phyloP scores from a whole-genome alignment of 2,113 vertebrate species.

The Myotis lucifugus region DNA sequence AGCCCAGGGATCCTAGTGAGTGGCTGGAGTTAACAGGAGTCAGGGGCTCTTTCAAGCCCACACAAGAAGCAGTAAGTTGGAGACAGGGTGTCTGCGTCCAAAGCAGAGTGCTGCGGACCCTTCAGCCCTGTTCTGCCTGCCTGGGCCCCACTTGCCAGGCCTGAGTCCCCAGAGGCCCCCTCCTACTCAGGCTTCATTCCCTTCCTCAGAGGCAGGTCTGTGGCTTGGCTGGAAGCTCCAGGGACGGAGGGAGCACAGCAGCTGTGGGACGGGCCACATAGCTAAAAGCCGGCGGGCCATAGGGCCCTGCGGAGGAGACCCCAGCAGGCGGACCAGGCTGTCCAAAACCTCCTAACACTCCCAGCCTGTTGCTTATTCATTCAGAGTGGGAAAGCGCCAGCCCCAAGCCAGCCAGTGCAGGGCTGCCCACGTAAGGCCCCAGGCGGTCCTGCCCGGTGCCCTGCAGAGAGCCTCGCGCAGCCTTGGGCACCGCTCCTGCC shows the following conservation, averaged over 20 bases:
- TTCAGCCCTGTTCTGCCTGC: neutral
- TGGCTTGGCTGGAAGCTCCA: slow-evolving; percentile 54
- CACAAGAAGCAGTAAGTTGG: neutral
- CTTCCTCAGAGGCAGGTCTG: slow-evolving; percentile 48
- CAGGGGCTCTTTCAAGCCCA: neutral
- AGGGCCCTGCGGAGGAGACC: slow-evolving; percentile 80
- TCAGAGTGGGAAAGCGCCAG: slow-evolving; percentile 79
- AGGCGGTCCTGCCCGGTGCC: slow-evolving; percentile 53
- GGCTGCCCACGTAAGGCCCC: slow-evolving; percentile 63
- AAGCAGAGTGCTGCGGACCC: neutral
- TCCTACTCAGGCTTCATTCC: neutral
- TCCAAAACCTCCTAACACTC: slow-evolving; percentile 67
- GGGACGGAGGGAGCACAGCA: neutral
- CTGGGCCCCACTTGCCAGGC: slow-evolving; percentile 1
- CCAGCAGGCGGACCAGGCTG: slow-evolving; percentile 61
- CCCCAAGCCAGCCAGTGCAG: slow-evolving; percentile 53
- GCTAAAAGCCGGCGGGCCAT: slow-evolving; percentile 77
- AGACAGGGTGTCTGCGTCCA: neutral
- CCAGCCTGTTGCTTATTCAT: slow-evolving; percentile 82
- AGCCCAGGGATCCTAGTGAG: neutral
- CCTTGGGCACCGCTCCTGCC: slow-evolving; percentile 72
- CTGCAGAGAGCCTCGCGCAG: slow-evolving; percentile 67
- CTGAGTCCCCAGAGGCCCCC: slow-evolving; percentile 20
- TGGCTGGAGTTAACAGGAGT: neutral
- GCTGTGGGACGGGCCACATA: slow-evolving; percentile 63